These are phyloP conservation scores for Zosterops borbonicus DNA, from an alignment of 2,113 vertebrate genomes.

Conservation along the genomic window DNA sequence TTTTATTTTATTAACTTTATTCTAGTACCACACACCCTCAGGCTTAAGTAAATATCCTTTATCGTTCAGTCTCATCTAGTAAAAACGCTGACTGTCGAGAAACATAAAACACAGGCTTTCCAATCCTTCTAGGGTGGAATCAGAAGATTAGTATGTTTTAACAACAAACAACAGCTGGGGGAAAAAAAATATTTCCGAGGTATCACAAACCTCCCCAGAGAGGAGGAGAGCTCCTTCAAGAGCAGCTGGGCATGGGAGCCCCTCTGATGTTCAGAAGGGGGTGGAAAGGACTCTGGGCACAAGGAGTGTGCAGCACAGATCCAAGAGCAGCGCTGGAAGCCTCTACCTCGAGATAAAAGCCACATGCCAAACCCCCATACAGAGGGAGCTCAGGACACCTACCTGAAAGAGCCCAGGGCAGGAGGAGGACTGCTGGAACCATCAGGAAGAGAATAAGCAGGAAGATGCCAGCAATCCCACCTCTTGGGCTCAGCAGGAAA, in stretches of 20 bases:
- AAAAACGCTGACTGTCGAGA: background rate
- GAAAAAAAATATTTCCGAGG: background rate
- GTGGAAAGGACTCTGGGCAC: background rate
- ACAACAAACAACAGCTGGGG: background rate
- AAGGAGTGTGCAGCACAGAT: no score
- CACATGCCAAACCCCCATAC: rapidly evolving
- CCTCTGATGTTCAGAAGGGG: background rate
- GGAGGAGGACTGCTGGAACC: rapidly evolving
- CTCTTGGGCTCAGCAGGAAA: background rate
- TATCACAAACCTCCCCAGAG: background rate
- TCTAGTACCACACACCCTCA: background rate
- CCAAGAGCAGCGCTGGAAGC: background rate
- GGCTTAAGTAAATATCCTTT: background rate
- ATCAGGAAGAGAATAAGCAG: background rate
- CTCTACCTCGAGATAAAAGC: background rate
- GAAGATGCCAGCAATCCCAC: background rate
- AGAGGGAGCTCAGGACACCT: background rate
- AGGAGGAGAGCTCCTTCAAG: background rate
- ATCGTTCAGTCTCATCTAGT: background rate
- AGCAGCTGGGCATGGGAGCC: background rate
- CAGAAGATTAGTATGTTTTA: background rate
- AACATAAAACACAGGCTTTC: background rate
- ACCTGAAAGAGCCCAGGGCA: background rate
- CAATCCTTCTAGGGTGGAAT: background rate
- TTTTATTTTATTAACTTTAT: background rate